These are phyloP conservation scores for Phymatocera aterrima DNA, from an alignment of 2,888 invertebrate species.

Conservation along the genomic window DNA sequence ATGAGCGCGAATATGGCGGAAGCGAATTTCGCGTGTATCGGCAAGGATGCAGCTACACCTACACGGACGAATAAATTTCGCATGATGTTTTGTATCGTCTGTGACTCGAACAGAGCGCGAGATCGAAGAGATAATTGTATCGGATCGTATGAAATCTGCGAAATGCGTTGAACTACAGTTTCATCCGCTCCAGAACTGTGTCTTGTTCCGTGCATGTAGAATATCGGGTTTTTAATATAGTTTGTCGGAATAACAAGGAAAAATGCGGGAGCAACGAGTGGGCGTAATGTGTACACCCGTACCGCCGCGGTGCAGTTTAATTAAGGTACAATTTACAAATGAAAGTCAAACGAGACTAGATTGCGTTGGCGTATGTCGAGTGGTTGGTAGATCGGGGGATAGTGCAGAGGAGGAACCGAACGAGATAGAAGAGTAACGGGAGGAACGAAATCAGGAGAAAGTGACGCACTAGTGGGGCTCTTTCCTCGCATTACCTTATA, in stretches of 20 bases:
- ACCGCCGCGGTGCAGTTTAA: background rate
- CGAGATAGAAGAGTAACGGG: background rate
- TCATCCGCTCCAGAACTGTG: background rate
- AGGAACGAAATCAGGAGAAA: background rate
- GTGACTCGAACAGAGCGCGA: background rate
- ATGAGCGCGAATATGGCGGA: too few species aligned
- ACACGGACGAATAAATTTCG: background rate
- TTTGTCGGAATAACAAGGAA: background rate
- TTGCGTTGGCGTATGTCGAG: background rate
- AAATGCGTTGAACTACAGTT: constrained; percentile 8
- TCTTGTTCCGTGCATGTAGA: background rate
- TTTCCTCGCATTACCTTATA: too few species aligned
- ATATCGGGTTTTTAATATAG: background rate
- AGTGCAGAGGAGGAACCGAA: background rate
- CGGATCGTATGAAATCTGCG: constrained; percentile 1
- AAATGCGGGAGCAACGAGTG: background rate
- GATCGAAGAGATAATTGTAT: background rate
- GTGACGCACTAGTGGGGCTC: too few species aligned
- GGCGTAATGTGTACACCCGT: background rate
- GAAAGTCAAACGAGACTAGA: constrained; percentile 13
- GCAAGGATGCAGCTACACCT: background rate
- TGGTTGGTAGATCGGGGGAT: background rate
- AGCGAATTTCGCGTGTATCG: background rate
- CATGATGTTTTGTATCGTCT: too few species aligned
- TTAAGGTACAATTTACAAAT: constrained; percentile 4